Evolutionary conservation across 1,140 invertebrate genomes (phyloP), one percentile per base, ranked within the genome.

Genomic region (Brachionus manjavacas): DNA sequence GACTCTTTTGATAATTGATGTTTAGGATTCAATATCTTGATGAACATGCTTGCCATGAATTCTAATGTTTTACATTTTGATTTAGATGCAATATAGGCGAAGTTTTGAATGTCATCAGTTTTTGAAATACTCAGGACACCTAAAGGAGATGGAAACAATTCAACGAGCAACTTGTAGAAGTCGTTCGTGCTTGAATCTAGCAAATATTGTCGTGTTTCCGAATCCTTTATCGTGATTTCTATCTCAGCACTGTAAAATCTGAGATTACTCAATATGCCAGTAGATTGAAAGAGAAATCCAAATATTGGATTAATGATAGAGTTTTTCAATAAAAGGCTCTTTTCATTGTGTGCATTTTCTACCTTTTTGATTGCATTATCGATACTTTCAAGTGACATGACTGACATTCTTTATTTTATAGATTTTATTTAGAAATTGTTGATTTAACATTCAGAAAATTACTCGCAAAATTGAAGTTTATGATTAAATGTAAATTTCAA

Each of bases 231-330:
- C 20, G 39, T n/a, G n/a, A 78, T 52, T 78, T 6, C 9, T 25
- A 80, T 64, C 46, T 49, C 43, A 35, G 43, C 16, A 52, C 76
- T 52, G 43, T 49, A 52, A 49, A 80, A 80, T 80, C 43, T 80
- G 7, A 80, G 35, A 80, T 80, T 80, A 46, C 52, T 52, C 31
- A 80, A 80, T 8, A 52, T n/a, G 7, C 76, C 76, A 31, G 76
- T 80, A 80, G 76, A 80, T n/a, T 80, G 43, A 80, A 49, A 52
- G 2, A 80, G 43, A 80, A 49, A 80, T 55, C 76, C 76, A 80
- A 80, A 80, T 0, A 80, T 20, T n/a, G 76, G 76, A 80, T 80
- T 80, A 23, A 80, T 20, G 8, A 80, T 80, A 31, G 76, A 80
- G 28, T 78, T 78, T n/a, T 78, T 43, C 4, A 78, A 16, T 11